Base-by-base conservation (phyloP, 2,113 vertebrate species). In the Dipodomys spectabilis region DNA sequence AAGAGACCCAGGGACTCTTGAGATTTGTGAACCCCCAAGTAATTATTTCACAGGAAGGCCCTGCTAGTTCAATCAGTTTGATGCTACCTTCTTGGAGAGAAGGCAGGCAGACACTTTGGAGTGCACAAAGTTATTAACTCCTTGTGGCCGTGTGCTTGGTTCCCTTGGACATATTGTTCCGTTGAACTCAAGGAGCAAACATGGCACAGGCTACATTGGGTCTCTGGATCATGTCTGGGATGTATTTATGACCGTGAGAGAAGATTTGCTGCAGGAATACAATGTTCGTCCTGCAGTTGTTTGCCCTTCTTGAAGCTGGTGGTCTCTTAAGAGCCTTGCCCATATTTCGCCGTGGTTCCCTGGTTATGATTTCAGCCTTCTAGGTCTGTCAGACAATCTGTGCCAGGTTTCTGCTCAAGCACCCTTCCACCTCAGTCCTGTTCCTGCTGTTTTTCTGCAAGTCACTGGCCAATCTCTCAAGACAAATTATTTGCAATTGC, bases 11-110 rank as follows among this genome's bases (percentile, higher is more conserved):
- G 44, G 73, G 82, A 71, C 88, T 82, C 79, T 84, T 39, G 94
- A 86, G 90, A 75, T 27, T 78, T 92, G 30, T 57, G 82, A 89
- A 85, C 82, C 19, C 79, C 75, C 53, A 83, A 86, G 86, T 90
- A 86, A 93, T 93, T 88, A 93, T 94, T 95, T 93, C 92, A 60
- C 23, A 39, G 72, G 73, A 84, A 96, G 81, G 49, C 69, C 53
- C 45, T 0, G 2, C 57, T 39, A 65, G 69, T 82, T 68, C 25
- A 19, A 9, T 84, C 32, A 60, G 32, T 64, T 39, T 69, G 90
- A 69, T 35, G 64, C 39, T 75, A 23, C 81, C 60, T 81, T 74
- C 32, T 35, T 45, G 8, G 30, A 6, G 45, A 85, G 69, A 53
- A 78, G 35, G 15, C 20, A 45, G 49, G 19, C 20, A 32, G 9